phyloP scores from a whole-genome alignment of 2,113 vertebrate species.

The Forbesichthys agassizii region DNA sequence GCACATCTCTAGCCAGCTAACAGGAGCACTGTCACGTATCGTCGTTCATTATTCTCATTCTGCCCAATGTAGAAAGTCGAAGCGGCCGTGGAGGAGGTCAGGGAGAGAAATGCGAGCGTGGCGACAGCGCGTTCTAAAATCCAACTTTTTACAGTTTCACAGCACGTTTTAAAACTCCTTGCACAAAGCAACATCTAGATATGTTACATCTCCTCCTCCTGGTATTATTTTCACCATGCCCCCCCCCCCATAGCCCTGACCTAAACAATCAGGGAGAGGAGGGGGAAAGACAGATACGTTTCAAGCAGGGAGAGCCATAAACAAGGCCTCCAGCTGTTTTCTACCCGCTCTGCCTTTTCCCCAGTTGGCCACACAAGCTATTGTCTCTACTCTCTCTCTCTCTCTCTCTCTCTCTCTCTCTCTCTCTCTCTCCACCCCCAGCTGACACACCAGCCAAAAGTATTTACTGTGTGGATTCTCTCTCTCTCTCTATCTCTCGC shows the following conservation, averaged over 20 bases:
- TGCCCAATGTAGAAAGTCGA: too few relatives aligned
- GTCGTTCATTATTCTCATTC: too few relatives aligned
- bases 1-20: too few relatives aligned
- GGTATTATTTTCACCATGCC: too few relatives aligned
- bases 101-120: too few relatives aligned
- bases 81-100: too few relatives aligned
- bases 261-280: conserved; percentile 29
- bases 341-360: conserved; percentile 32
- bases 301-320: conserved; percentile 15
- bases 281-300: neutral
- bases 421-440: neutral
- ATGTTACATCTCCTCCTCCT: too few relatives aligned
- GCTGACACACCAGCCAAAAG: neutral
- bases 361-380: conserved; percentile 33
- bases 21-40: too few relatives aligned
- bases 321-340: conserved; percentile 21
- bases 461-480: too few relatives aligned
- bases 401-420: conserved; percentile 12
- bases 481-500: neutral
- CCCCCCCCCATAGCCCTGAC: neutral
- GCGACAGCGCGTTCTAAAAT: too few relatives aligned
- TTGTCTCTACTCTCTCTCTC: conserved; percentile 21
- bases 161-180: too few relatives aligned
- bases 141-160: neutral
- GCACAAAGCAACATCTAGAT: too few relatives aligned